A percentile compares a stretch with the other conserved stretches of the same genome.
These are phyloP conservation scores for Actinopyga echinites DNA, from an alignment of 53 echinoderm and acorn worm genomes.

Conservation along the genomic window DNA sequence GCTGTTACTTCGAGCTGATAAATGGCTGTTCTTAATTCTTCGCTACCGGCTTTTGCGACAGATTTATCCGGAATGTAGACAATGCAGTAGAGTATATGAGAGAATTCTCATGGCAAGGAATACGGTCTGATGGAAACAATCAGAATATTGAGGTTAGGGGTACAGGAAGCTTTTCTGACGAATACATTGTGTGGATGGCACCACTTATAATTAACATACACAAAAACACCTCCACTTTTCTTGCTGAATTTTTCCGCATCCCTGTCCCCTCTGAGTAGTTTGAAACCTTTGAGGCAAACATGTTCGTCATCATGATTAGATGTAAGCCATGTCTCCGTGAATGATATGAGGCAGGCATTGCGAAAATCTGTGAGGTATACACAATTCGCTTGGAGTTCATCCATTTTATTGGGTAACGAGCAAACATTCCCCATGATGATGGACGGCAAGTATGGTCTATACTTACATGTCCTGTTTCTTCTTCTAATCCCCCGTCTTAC, in stretches of 20 bases:
- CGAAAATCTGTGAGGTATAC: not conserved
- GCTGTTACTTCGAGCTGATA: not conserved
- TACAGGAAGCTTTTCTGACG: not conserved
- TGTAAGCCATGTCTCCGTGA: slow-evolving; percentile 5
- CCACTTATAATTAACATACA: not conserved
- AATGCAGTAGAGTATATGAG: not conserved
- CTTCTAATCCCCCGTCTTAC: too few relatives aligned
- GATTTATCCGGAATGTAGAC: not conserved
- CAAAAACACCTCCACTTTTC: not conserved
- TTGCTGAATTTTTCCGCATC: not conserved
- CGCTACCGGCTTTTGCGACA: not conserved
- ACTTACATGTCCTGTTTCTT: too few relatives aligned
- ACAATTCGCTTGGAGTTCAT: not conserved
- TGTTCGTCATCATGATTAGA: not conserved
- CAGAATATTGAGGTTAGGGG: not conserved
- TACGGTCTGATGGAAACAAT: not conserved
- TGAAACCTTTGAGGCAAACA: not conserved
- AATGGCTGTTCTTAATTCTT: not conserved
- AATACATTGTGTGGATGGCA: not conserved
- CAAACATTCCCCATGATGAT: too few relatives aligned
- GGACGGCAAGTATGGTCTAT: too few relatives aligned
- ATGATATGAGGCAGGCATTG: not conserved
- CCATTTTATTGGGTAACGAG: not conserved
- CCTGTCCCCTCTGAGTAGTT: not conserved
- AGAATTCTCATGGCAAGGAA: not conserved